Evolutionary conservation across 2,113 vertebrate species (phyloP), one percentile per base, ranked within the genome.

Genomic region (Pachyramphus minor): DNA sequence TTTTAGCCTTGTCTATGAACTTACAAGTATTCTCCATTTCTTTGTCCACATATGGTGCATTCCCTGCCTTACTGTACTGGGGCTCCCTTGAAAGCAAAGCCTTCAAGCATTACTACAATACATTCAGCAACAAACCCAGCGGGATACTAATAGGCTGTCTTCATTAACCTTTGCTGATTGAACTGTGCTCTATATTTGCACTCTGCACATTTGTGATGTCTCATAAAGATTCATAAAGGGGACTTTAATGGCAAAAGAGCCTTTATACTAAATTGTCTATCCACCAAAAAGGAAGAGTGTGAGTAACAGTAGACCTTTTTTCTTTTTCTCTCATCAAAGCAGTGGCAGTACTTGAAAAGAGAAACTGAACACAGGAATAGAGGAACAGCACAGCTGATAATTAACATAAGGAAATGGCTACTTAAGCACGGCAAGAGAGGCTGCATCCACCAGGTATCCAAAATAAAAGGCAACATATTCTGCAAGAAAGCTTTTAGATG

Each of bases 121-220:
- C 87, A 67, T 71, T 82, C 62, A 79, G 80, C 76, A 93, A 55
- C 80, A 93, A 93, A 90, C 80, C 37, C 86, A 87, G 81, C 77
- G 89, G 73, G 84, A 60, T 64, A n/a, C 31, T 91, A 92, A 92
- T 55, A 71, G 68, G 39, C 84, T 93, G 60, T 52, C 86, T 89
- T 84, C 89, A 92, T 95, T 94, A 91, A 89, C 72, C 73, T 93
- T 81, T 93, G 73, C 44, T 81, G 87, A 91, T 55, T 13, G 25
- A 90, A 67, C 84, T 41, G 73, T n/a, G 20, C 47, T 93, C 42
- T 9, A 0, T 55, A 77, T 77, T 85, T 90, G 63, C 64, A 62
- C 76, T 77, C 52, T n/a, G 53, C 37, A 64, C 49, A 73, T 82
- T 95, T 84, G 74, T 82, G 53, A 75, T 72, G 49, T 89, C 77